Conservation (phyloP, 2,888 invertebrate species). For the Volucella inanis region DNA sequence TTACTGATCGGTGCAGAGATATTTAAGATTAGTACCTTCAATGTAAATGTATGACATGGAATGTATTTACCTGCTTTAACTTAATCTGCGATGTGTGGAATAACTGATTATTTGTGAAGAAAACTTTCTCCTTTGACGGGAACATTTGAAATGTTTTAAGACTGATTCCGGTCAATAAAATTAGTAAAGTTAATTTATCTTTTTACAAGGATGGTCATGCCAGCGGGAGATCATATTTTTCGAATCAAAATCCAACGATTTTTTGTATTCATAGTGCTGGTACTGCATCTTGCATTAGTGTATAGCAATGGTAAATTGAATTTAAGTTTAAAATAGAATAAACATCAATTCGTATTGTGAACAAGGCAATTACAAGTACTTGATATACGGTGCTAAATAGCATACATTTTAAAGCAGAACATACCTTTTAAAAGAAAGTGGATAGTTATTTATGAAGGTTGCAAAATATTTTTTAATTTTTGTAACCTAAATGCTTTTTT, state of each 20-base stretch:
- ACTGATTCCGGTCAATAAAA: background rate
- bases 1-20: background rate
- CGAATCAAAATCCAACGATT: background rate
- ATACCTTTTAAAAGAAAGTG: too few relatives aligned
- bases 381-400: too few relatives aligned
- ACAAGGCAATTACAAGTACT: too few relatives aligned
- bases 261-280: constrained; percentile 2
- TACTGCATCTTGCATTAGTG: background rate
- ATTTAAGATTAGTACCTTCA: background rate
- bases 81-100: background rate
- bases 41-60: background rate
- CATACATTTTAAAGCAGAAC: too few relatives aligned
- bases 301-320: constrained; percentile 37
- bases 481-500: too few relatives aligned
- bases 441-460: too few relatives aligned
- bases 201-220: constrained; percentile 23
- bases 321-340: background rate
- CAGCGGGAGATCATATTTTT: background rate
- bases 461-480: too few relatives aligned
- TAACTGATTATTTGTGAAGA: background rate
- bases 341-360: too few relatives aligned
- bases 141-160: background rate
- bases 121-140: constrained; percentile 36
- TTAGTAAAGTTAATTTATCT: constrained; percentile 15
- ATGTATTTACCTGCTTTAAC: constrained; percentile 11